Base-by-base conservation (phyloP, 2,113 vertebrate genomes). In the Lepidothrix coronata region DNA sequence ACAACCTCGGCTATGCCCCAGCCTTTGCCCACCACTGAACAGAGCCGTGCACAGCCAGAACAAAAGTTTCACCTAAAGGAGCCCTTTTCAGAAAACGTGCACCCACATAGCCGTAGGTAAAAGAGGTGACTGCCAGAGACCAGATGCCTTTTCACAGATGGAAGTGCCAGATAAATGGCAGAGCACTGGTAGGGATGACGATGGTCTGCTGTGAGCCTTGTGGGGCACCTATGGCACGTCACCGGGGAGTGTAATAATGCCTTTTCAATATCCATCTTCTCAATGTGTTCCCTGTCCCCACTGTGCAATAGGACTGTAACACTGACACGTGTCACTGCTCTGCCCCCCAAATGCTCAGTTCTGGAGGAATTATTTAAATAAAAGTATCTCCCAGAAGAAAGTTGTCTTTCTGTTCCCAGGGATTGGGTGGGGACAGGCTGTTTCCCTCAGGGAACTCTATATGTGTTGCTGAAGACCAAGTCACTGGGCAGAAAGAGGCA, bases 311-410 rank as follows among this genome's bases (percentile, higher is more conserved):
- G 39, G 39, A 25, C 79, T 30, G 12, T 33, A n/a, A 31, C 17
- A 12, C 22, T 37, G 41, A 24, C 41, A 39, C 10, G 5, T 46
- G 33, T 41, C 70, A 61, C 31, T 19, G 49, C 25, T 93, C 54
- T 72, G 31, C 27, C 62, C 62, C 44, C 14, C 23, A 52, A 0
- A 51, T 52, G 17, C 78, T 73, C 70, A 59, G 22, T 74, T n/a
- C 39, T 30, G 20, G 27, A 77, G 51, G 35, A 77, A 91, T 61
- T 57, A 20, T 59, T 54, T 85, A 74, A 88, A 77, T 48, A 83
- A 74, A 83, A 90, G 84, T 28, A 59, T 77, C 59, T 93, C 63
- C 67, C 75, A 88, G 82, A 70, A 88, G 63, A 66, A 91, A 88
- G 10, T 44, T 1, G 0, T 84, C 81, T 89, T 91, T 84, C 75